phyloP scores from a whole-genome alignment of 2,797 vertebrate genomes.

The Salarias fasciatus region DNA sequence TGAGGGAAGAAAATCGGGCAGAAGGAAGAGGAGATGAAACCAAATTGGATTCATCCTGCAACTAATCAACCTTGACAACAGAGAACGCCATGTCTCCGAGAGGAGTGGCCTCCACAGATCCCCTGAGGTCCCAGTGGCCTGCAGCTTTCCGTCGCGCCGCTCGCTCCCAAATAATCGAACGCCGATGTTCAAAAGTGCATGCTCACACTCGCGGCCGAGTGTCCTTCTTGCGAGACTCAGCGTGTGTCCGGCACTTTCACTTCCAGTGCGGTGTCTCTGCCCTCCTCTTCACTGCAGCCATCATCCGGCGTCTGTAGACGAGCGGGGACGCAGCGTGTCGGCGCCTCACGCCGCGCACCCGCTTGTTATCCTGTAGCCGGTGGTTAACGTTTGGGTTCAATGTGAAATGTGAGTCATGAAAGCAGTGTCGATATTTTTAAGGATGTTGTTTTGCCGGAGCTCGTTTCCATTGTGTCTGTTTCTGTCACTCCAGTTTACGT shows the following conservation, averaged over 20 bases:
- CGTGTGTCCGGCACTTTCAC: constrained; percentile 29
- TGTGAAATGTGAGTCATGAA: constrained; percentile 3
- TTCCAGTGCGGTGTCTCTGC: too few relatives aligned
- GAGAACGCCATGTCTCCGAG: constrained; percentile 33
- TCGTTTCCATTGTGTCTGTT: background rate
- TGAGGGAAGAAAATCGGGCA: background rate
- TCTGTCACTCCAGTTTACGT: background rate
- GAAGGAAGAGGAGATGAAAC: constrained; percentile 18
- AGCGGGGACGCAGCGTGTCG: constrained; percentile 19
- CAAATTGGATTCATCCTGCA: constrained; percentile 51
- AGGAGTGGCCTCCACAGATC: constrained; percentile 37
- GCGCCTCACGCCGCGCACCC: background rate
- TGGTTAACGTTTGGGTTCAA: background rate
- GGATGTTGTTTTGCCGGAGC: background rate
- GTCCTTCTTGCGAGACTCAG: constrained; percentile 15
- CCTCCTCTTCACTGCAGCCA: constrained; percentile 13
- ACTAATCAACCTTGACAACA: constrained; percentile 64
- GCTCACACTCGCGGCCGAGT: background rate
- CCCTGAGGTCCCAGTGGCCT: constrained; percentile 23
- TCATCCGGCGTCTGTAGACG: constrained; percentile 10
- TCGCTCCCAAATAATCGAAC: constrained; percentile 24
- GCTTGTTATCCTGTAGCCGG: constrained; percentile 14
- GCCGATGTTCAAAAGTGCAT: constrained; percentile 19
- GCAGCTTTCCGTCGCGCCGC: constrained; percentile 19
- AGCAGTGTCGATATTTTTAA: background rate